Base-by-base conservation (phyloP, 2,113 vertebrate genomes). In the Ramphastos sulfuratus region DNA sequence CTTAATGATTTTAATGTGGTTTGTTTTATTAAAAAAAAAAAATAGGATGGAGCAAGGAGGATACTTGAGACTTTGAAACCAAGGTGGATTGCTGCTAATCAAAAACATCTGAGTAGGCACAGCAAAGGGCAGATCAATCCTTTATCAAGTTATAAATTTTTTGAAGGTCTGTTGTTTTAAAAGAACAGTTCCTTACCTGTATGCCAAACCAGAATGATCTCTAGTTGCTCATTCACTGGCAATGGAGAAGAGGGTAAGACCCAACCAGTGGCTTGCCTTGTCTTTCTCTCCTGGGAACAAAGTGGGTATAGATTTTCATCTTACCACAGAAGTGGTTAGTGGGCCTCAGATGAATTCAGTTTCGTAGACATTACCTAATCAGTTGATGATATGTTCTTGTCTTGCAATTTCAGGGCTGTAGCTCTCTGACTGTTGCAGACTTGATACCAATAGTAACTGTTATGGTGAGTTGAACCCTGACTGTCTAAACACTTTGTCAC, bases 1-100 rank as follows among this genome's bases (percentile, higher is more conserved):
- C 97, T 97, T 97, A 98, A 92, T 92, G 19, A 48, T 89, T 94
- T 94, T 86, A 66, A 24, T 74, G 66, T 66, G 28, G 12, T 89
- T 91, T 76, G 25, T 54, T 91, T 81, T 42, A 63, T 31, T 24
- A 58, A 61, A 65, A 63, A 23, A 63, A 23, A 15, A 7, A 46
- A 46, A 42, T 33, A n/a, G 27, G 46, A 7, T 81, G 67, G n/a
- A 95, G 23, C 28, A 74, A 17, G 44, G 37, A 90, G 2, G 12
- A n/a, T 69, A 79, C 44, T 74, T 39, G 56, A 83, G 80, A 93
- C 52, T 61, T 90, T 90, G 78, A 77, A 89, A 72, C 10, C 48
- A 37, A 39, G 74, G 25, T 54, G 72, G 74, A 55, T 74, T 92
- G 58, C 72, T 95, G 70, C 76, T 91, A 44, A 15, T n/a, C 91